A percentile compares a stretch with the other conserved stretches of the same genome.
phyloP scores from a whole-genome alignment of 2,113 vertebrate species.

The Hippolais icterina region DNA sequence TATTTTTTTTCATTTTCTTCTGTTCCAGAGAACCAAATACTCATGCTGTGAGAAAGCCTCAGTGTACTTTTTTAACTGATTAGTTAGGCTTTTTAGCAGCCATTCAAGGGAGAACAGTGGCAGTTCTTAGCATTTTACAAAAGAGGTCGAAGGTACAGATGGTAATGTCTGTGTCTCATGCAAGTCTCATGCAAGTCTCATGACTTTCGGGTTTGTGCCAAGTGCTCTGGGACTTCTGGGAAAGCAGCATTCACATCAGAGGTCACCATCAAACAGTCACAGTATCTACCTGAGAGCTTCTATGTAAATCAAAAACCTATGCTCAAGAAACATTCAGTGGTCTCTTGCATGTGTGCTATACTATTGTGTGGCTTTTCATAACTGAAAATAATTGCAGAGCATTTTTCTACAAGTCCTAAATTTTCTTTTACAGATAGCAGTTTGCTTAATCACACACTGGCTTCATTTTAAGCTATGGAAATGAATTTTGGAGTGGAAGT shows the following conservation, averaged over 20 bases:
- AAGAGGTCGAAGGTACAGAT: not conserved
- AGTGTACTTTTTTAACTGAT: not conserved
- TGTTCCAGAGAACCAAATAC: not conserved
- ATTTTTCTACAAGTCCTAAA: not conserved
- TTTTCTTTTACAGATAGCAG: not conserved
- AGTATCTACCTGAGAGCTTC: not conserved
- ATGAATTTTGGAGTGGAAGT: not conserved
- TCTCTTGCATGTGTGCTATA: not conserved
- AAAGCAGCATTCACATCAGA: not conserved
- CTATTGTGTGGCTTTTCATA: not conserved
- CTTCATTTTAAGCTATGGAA: not conserved
- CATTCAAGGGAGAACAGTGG: not conserved
- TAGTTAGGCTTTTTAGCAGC: conserved; percentile 5
- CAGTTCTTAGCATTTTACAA: not conserved
- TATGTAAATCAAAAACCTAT: not conserved
- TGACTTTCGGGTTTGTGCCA: not conserved
- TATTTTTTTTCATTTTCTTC: not conserved
- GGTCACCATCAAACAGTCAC: not conserved
- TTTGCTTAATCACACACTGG: not conserved
- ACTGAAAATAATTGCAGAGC: not conserved
- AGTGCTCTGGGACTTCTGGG: not conserved
- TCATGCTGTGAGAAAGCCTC: not conserved
- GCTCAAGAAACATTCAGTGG: not conserved
- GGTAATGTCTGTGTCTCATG: conserved; percentile 6
- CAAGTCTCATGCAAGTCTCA: conserved; percentile 21